Evolutionary conservation across 2,113 vertebrate genomes (phyloP).

Genomic region (Bucco capensis): DNA sequence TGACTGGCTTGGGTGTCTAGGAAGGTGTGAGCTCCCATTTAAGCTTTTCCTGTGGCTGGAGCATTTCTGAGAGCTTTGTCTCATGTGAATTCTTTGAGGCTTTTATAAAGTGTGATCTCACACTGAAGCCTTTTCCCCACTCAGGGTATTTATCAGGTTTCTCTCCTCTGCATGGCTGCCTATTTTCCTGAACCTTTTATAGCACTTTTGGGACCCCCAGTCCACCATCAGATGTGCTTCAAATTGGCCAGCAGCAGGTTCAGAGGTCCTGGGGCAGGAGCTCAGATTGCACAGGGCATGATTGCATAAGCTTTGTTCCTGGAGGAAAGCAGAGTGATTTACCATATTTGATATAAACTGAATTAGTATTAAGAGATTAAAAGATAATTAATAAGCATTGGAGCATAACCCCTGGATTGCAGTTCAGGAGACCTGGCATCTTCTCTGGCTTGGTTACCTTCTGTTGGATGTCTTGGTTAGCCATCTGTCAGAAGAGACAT

Average conservation of each 20-base stretch:
- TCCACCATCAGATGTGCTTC: not conserved
- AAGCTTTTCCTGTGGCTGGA: slow-evolving; percentile 1
- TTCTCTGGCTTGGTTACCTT: not conserved
- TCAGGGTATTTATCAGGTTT: not conserved
- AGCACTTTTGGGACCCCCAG: not conserved
- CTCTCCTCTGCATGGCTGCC: not conserved
- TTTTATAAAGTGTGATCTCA: slow-evolving; percentile 29
- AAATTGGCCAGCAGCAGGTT: not conserved
- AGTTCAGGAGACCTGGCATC: not conserved
- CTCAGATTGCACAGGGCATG: not conserved
- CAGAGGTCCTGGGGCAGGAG: not conserved
- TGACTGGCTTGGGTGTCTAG: fast-evolving
- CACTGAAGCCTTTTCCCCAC: not conserved
- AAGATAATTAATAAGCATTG: not conserved
- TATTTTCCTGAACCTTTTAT: not conserved
- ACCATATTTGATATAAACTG: not conserved
- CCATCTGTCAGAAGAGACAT: not conserved
- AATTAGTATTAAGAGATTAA: not conserved
- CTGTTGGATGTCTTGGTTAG: not conserved
- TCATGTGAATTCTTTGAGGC: not conserved
- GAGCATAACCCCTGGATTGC: not conserved
- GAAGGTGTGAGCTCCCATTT: slow-evolving; percentile 27
- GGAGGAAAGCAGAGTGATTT: not conserved
- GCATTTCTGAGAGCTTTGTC: not conserved
- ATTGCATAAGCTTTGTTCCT: not conserved